Percentiles rank a stretch among this genome's conserved stretches.
phyloP scores from a whole-genome alignment of 1,140 invertebrate species.

The Cotesia vestalis region DNA sequence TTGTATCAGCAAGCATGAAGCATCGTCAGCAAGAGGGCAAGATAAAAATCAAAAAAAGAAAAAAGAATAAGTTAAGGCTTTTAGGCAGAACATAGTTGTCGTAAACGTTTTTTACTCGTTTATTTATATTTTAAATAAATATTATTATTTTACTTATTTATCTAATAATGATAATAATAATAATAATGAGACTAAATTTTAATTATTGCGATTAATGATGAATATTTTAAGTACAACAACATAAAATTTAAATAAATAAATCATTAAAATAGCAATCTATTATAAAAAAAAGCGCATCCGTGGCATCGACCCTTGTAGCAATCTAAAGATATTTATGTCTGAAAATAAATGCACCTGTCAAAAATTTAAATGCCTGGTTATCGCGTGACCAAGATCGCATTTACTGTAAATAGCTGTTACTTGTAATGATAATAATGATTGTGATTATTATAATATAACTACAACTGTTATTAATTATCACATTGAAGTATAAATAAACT shows the following conservation, averaged over 20 bases:
- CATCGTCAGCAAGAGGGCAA: slow-evolving; percentile 69
- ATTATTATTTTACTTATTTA: slow-evolving; percentile 26
- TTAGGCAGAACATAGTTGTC: slow-evolving; percentile 52
- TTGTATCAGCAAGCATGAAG: slow-evolving; percentile 67
- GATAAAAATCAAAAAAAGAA: slow-evolving; percentile 68
- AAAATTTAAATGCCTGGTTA: background rate
- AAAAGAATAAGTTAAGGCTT: slow-evolving; percentile 64
- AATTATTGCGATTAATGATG: background rate
- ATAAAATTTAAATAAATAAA: background rate
- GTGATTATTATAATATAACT: no score
- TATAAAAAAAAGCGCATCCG: slow-evolving; percentile 35
- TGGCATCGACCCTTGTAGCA: slow-evolving; percentile 35
- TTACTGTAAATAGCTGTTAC: no score
- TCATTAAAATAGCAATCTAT: slow-evolving; percentile 11
- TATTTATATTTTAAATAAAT: slow-evolving; percentile 40
- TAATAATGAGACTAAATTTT: no score
- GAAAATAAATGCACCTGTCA: background rate
- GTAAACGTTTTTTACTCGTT: slow-evolving; percentile 36
- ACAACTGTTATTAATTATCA: no score
- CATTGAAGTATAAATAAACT: background rate
- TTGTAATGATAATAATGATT: no score
- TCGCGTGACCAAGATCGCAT: no score
- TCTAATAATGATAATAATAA: no score
- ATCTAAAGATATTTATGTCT: slow-evolving; percentile 19
- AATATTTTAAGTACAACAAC: slow-evolving; percentile 27